Evolutionary conservation across 2,888 invertebrate genomes (phyloP), one percentile per base, ranked within the genome.

Genomic region (Phyllotreta striolata): DNA sequence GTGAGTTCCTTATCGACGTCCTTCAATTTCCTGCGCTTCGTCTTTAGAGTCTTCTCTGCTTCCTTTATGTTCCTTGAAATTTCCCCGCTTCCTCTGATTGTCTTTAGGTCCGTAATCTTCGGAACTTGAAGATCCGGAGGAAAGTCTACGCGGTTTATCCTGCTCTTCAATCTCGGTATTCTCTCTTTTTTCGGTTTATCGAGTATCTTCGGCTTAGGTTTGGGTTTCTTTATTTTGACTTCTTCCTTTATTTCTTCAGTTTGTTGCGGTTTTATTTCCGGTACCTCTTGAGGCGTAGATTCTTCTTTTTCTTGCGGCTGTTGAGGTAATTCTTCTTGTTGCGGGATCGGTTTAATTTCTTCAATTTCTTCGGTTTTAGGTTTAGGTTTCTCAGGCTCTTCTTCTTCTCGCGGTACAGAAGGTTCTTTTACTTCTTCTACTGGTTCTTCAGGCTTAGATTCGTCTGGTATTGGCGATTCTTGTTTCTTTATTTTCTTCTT

Each of bases 91-190:
- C 80, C 79, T 67, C 74, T 78, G 13, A 73, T 59, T 41, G 74
- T 76, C 39, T 79, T 77, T 69, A 78, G 71, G 66, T 80, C 67
- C 38, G 78, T 78, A 24, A 82, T 72, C 39, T 75, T 64, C 4
- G 79, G 77, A 47, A 68, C 66, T 40, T 79, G 73, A 63, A 80
- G 73, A n/a, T 72, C 56, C 12, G 81, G 79, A 58, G 82, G 81
- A 69, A 83, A 83, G 57, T 83, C 82, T 0, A 84, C 77, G 71
- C 85, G 85, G 51, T 82, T 84, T 12, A 91, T 89, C 70, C 89
- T 85, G 77, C 91, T 91, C 74, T 89, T 90, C 3, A 92, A 80
- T 78, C 89, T 89, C 0, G 90, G 91, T 56, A 90, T 79, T 71
- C 69, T 71, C 1, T 72, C 73, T 55, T 70, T 63, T 49, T 66